Evolutionary conservation across 2,797 vertebrate genomes (phyloP), one percentile per base, ranked within the genome.

Genomic region (Sylvilagus floridanus): DNA sequence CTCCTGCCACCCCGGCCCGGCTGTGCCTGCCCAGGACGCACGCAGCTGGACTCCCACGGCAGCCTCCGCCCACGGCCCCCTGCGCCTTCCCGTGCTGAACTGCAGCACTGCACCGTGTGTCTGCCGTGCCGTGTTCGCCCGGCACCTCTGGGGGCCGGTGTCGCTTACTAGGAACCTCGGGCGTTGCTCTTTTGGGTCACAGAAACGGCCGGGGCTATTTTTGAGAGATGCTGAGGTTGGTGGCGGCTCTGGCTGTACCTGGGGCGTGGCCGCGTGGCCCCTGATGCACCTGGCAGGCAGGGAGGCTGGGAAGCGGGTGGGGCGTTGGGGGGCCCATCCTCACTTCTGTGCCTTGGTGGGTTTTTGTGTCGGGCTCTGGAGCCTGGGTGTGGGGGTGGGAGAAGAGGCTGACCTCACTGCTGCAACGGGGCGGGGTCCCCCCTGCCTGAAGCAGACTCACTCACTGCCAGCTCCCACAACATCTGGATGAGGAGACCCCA

Each of bases 351-450:
- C 42, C 2, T 14, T 9, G 5, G 1, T 11, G 32, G 42, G 54
- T n/a, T 16, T 65, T 66, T 12, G 42, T 54, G 37, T 7, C 17
- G 2, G 62, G 63, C 14, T 28, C 24, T 8, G 14, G 76, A 1
- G 63, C 19, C 50, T 4, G 21, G 13, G 7, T 63, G 60, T 37
- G 12, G 2, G 0, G 12, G 63, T 0, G 3, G 24, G 6, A 6
- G 16, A 30, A 7, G 50, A 30, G 37, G 52, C 42, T 1, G 42
- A 42, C 42, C 42, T 42, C 7, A 42, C 42, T 42, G 42, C 42
- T 42, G 7, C 42, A 42, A 8, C 7, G 42, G 42, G 42, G 1
- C 42, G 68, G 66, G 47, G 50, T 8, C n/a, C n/a, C 60, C 9
- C 0, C 14, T 19, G 16, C 54, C 50, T 0, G 0, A 65, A 54